These are phyloP conservation scores for Pithys albifrons DNA, from an alignment of 2,113 vertebrate species.

Conservation along the genomic window DNA sequence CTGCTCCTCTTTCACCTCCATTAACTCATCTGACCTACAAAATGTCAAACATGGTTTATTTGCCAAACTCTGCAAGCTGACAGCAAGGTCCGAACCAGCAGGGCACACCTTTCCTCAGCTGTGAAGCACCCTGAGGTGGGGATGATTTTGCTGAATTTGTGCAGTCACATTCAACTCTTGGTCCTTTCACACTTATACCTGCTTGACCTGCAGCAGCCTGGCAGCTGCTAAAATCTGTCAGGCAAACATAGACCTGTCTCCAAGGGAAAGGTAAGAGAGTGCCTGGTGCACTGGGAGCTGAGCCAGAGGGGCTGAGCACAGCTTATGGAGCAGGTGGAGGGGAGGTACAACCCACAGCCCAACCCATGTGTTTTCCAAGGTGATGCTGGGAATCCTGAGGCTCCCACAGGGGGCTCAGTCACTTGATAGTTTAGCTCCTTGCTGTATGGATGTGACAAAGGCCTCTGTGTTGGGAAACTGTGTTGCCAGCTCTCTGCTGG, in stretches of 20 bases:
- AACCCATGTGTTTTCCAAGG: accelerated
- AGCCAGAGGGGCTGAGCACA: neutral
- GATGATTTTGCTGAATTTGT: neutral
- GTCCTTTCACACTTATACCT: neutral
- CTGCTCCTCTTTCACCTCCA: neutral
- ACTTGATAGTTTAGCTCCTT: neutral
- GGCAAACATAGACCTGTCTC: accelerated
- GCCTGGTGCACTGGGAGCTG: neutral
- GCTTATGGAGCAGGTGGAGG: accelerated
- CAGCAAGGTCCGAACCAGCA: neutral
- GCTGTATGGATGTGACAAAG: neutral
- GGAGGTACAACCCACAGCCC: neutral
- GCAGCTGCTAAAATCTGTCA: neutral
- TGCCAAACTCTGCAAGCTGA: neutral
- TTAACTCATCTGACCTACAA: neutral
- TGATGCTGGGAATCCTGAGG: accelerated
- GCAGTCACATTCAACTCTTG: neutral
- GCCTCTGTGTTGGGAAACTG: neutral
- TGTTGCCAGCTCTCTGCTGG: neutral
- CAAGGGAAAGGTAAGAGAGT: too few relatives aligned
- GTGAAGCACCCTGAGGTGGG: neutral
- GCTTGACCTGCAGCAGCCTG: neutral
- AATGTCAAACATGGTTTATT: neutral
- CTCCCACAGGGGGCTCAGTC: accelerated
- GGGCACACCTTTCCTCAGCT: neutral